Conservation (phyloP, 2,888 invertebrate genomes). For the Sinentomon sp. region DNA sequence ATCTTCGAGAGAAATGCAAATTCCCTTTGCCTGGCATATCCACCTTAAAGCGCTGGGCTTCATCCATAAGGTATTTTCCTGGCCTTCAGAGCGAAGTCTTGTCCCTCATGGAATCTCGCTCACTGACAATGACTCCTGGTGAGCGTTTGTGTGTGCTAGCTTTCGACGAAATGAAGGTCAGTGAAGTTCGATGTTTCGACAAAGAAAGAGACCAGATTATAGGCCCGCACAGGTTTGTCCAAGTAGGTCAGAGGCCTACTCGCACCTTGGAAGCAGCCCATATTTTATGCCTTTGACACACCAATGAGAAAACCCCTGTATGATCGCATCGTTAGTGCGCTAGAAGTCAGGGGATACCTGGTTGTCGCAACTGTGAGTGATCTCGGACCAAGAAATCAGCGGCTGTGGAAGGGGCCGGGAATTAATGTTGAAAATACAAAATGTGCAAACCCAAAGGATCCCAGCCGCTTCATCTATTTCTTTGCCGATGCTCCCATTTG, state of each 20-base stretch:
- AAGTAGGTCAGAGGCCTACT: not conserved
- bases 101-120: no score
- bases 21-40: no score
- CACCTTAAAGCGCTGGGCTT: no score
- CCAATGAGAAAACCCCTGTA: not conserved
- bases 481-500: constrained; percentile 1
- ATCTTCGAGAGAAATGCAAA: no score
- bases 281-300: not conserved
- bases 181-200: not conserved
- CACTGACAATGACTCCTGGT: no score
- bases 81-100: no score
- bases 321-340: not conserved
- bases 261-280: not conserved
- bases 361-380: not conserved
- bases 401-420: not conserved
- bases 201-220: not conserved
- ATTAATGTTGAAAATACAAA: not conserved
- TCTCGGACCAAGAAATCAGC: not conserved
- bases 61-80: no score
- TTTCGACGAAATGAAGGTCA: not conserved
- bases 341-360: not conserved
- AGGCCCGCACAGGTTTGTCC: not conserved
- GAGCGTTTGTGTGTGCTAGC: not conserved
- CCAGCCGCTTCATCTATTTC: not conserved
- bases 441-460: not conserved